Conservation (phyloP, 92 coral and sea anemone species). For the Umimayanthus chanpuru region DNA sequence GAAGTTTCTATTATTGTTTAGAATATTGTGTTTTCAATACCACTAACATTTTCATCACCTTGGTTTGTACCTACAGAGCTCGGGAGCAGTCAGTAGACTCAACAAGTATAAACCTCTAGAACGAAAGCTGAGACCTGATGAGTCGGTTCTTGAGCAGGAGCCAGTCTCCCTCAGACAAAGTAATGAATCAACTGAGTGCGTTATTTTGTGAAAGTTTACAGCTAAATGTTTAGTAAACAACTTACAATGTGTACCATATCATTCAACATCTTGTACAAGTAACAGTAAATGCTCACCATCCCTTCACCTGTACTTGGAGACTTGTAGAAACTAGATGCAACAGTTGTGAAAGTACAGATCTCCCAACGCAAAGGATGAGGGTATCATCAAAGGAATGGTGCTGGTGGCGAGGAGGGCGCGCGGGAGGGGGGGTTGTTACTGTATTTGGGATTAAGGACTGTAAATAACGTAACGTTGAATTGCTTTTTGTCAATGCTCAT, state of each 20-base stretch:
- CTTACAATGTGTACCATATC: too few species aligned
- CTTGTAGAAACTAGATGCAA: too few species aligned
- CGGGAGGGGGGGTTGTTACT: too few species aligned
- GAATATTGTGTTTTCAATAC: neutral
- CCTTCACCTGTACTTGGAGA: too few species aligned
- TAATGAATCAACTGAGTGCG: neutral
- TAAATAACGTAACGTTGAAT: neutral
- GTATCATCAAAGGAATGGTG: too few species aligned
- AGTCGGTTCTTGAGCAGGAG: slow-evolving; percentile 74
- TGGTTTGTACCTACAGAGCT: slow-evolving; percentile 47
- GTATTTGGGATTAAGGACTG: too few species aligned
- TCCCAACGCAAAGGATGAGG: too few species aligned
- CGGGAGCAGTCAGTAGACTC: slow-evolving; percentile 48
- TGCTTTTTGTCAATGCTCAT: neutral
- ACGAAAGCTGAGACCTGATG: slow-evolving; percentile 68
- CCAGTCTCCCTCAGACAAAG: slow-evolving; percentile 77
- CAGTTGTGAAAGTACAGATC: too few species aligned
- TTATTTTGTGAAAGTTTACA: neutral
- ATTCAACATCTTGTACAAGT: neutral
- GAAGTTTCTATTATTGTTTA: too few species aligned
- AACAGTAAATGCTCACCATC: too few species aligned
- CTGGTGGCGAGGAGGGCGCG: too few species aligned
- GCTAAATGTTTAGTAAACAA: too few species aligned
- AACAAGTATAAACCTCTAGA: slow-evolving; percentile 59
- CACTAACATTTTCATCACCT: neutral